These are phyloP conservation scores for Spilogale gracilis DNA, from an alignment of 2,113 vertebrate genomes.

Conservation along the genomic window DNA sequence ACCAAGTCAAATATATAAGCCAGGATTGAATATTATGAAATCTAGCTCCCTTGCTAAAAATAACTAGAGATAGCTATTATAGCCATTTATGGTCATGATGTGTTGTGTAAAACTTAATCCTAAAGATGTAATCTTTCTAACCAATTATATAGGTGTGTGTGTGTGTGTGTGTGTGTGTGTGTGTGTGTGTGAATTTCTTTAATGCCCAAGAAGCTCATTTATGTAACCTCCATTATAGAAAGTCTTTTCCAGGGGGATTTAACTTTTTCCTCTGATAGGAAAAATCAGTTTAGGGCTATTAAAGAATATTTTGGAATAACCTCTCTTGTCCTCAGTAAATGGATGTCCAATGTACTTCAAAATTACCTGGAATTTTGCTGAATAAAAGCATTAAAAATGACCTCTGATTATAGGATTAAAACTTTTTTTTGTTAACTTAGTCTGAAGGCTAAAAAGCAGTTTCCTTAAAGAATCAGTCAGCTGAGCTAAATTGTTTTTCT, in stretches of 20 bases:
- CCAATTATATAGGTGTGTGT: background rate
- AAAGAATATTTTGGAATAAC: slow-evolving; percentile 56
- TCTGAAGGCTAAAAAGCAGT: slow-evolving; percentile 16
- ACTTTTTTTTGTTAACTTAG: background rate
- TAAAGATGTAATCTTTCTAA: slow-evolving; percentile 59
- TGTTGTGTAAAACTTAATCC: slow-evolving; percentile 39
- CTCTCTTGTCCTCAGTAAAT: background rate
- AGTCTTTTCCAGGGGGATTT: background rate
- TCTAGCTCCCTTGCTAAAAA: slow-evolving; percentile 38
- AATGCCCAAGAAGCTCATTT: background rate
- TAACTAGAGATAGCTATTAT: background rate
- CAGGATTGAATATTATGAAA: background rate
- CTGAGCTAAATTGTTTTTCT: slow-evolving; percentile 28
- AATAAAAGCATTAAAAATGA: slow-evolving; percentile 75
- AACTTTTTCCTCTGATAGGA: background rate
- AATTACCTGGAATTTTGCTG: slow-evolving; percentile 50
- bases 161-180: background rate
- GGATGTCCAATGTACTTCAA: slow-evolving; percentile 48
- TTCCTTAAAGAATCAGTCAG: slow-evolving; percentile 24
- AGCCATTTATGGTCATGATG: background rate
- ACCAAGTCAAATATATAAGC: slow-evolving; percentile 19
- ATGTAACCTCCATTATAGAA: background rate
- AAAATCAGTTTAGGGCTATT: slow-evolving; percentile 35
- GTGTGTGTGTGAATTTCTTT: slow-evolving; percentile 20
- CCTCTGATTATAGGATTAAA: slow-evolving; percentile 43